Evolutionary conservation across 1,140 invertebrate genomes (phyloP), one percentile per base, ranked within the genome.

Genomic region (Coptotermes formosanus): DNA sequence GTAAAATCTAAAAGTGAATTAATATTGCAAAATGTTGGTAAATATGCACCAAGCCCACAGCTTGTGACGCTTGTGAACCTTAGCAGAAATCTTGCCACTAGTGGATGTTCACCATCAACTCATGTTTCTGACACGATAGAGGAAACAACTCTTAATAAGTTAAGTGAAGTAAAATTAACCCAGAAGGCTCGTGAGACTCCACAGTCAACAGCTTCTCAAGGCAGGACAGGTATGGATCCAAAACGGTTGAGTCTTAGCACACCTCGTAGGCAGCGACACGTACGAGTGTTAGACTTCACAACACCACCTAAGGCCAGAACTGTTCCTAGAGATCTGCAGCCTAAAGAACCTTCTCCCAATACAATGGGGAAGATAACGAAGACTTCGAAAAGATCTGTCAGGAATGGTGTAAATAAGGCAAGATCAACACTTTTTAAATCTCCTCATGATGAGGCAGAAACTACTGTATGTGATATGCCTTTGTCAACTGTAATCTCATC

Each of bases 171-270:
- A 16, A 52, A 38, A 30, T 38, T 32, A 8, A 52, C 32, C 25
- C 75, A 48, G n/a, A 82, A 82, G n/a, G n/a, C 81, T 48, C 85
- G 85, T 82, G 82, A 86, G 38, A 86, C 85, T 21, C 85, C 85
- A 45, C 75, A 48, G 21, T 7, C n/a, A 43, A 82, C 69, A 12
- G 55, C 44, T 43, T 25, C 25, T 82, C 59, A 43, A 64, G 59
- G 75, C 23, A 69, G 83, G 32, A 52, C 11, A 52, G 32, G 48
- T 52, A 14, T 21, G 23, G 84, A 84, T 30, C 19, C 82, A 14
- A 82, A 82, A 25, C 87, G 91, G 84, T 86, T 91, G 8, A 92
- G 91, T 84, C 86, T 91, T n/a, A 92, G 91, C 0, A 92, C 91
- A 0, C 91, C 91, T 1, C 89, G 91, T 25, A 88, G 89, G 2